Base-by-base conservation (phyloP, 1,140 invertebrate species). In the Drosophila insularis region DNA sequence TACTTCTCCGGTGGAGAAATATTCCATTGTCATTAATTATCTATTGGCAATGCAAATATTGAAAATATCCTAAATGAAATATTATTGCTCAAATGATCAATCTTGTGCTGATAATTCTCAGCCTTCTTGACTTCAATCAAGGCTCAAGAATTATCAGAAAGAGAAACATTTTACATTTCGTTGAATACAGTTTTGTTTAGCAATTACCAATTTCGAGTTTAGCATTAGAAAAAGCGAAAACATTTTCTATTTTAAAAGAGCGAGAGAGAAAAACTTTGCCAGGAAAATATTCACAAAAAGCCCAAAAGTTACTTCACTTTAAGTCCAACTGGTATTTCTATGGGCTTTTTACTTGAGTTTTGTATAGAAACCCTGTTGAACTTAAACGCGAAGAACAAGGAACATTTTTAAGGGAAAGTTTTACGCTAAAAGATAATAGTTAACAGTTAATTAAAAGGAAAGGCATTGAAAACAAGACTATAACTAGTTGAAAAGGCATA, bases 121-220 rank as follows among this genome's bases (percentile, higher is more conserved):
- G 43, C 13, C 43, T 50, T 50, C 17, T 50, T 19, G 43, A 13
- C 19, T 4, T 17, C 7, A 32, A 23, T 2, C 35, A 50, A 50
- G 43, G 43, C 43, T 50, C 17, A 50, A 50, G 3, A 17, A 65
- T 66, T 56, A 59, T 43, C 13, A 55, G 74, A 55, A 84, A 80
- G 86, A 90, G 86, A 85, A 78, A 82, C 86, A 86, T 90, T 90
- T 90, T 90, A 8, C 86, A 90, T 71, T 90, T 90, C 31, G 74
- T 78, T 68, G 58, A 78, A 55, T 75, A 72, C 84, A 89, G 84
- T 84, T 84, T 89, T 64, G 31, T 43, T 74, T 74, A 35, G 84
- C 77, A 73, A 80, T 84, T 80, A 65, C 73, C 66, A 64, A 10
- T 67, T 69, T 50, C 7, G 43, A 61, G 17, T 62, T 23, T 13